Evolutionary conservation across 2,888 invertebrate species (phyloP), one percentile per base, ranked within the genome.

Genomic region (Lasioglossum marginatum): DNA sequence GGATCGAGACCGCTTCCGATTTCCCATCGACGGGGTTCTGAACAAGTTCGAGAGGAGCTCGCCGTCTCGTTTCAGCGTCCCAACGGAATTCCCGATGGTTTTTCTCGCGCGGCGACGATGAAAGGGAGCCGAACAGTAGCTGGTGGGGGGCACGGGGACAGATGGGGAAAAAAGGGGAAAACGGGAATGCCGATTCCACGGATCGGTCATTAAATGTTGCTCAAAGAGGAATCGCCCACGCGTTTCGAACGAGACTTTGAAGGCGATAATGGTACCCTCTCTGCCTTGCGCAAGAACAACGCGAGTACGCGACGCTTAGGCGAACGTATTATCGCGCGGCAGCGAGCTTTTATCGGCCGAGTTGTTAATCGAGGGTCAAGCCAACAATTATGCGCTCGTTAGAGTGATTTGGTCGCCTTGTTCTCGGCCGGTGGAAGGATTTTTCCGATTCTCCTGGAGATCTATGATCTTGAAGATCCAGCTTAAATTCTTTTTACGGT

Each of bases 1-100:
- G 79, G 80, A 81, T 77, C 86, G 71, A 52, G 71, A 34, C 27
- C 31, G 71, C 72, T 81, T 94, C 0, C 96, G 92, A 80, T 96
- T 96, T 8, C 92, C 94, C 0, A 94, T 76, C 73, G 79, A 31
- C 63, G 31, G 31, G 27, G 63, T 16, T 57, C 19, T 63, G 57
- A 82, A 68, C 74, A 71, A 19, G 63, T 63, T 63, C 34, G 66
- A 66, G 34, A 66, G 31, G 31, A 34, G 34, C 66, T 31, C 34
- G 66, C 31, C 12, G n/a, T n/a, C 31, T 40, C 31, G 66, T n/a
- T 78, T 37, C 45, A 52, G 68, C n/a, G 48, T 40, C 37, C n/a
- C n/a, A 19, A n/a, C 52, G 66, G 66, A 57, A 43, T 43, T 43
- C 37, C 43, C 66, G 66, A n/a, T 52, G 72, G 52, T 79, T 85